Conservation (phyloP, 1,140 invertebrate species). For the Dysdera silvatica region DNA sequence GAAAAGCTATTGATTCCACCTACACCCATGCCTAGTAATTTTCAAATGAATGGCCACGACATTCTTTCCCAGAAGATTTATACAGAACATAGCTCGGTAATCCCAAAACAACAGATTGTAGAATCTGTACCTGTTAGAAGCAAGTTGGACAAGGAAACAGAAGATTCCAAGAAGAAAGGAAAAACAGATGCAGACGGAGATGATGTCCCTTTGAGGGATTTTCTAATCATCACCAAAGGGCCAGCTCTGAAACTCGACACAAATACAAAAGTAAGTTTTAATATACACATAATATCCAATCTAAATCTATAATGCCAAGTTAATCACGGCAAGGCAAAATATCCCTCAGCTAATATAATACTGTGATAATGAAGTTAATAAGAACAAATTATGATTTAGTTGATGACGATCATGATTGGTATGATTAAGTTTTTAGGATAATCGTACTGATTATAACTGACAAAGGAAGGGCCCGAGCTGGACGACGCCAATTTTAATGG, state of each 20-base stretch:
- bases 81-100: no score
- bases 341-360: background rate
- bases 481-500: no score
- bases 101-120: background rate
- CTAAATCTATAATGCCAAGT: background rate
- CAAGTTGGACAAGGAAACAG: background rate
- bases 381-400: no score
- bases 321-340: background rate
- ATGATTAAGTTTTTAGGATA: no score
- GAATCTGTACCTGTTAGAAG: background rate
- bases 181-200: background rate
- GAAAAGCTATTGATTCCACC: background rate
- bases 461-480: no score
- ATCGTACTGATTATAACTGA: no score
- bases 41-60: background rate
- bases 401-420: no score
- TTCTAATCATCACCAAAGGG: slow-evolving; percentile 16
- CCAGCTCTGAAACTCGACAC: slow-evolving; percentile 25
- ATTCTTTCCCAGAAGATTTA: background rate
- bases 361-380: slow-evolving; percentile 1
- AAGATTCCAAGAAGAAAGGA: background rate
- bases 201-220: background rate
- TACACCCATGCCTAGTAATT: background rate
- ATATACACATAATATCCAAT: background rate
- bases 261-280: background rate